These are phyloP conservation scores for Nemapogon koenigi DNA, from an alignment of 2,888 invertebrate species.

Conservation along the genomic window DNA sequence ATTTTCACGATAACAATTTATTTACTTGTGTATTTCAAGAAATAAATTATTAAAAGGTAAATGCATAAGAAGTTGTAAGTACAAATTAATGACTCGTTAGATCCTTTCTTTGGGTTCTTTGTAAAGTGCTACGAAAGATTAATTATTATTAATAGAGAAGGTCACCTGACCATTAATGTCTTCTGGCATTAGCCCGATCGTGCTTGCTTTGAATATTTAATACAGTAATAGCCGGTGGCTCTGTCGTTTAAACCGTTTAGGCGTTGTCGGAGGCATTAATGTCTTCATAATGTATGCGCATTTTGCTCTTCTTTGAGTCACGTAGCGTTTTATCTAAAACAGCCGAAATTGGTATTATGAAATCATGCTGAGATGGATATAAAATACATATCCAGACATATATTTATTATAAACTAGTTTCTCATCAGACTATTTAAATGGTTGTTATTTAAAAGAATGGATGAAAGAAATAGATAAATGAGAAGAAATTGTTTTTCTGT, in stretches of 20 bases:
- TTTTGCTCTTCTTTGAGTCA: constrained; percentile 8
- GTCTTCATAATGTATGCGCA: constrained; percentile 16
- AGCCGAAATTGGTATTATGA: too few species aligned
- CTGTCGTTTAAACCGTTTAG: constrained; percentile 8
- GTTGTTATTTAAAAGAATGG: too few species aligned
- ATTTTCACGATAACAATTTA: too few species aligned
- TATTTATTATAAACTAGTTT: too few species aligned
- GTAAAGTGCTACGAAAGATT: constrained; percentile 22
- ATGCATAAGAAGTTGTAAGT: too few species aligned
- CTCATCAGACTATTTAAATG: too few species aligned
- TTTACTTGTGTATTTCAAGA: not conserved
- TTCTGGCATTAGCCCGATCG: constrained; percentile 31
- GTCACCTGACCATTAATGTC: constrained; percentile 35
- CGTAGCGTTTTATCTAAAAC: not conserved
- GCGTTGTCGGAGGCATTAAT: constrained; percentile 18
- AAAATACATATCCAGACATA: too few species aligned
- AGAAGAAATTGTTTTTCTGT: too few species aligned
- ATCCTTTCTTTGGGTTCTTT: not conserved
- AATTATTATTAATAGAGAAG: constrained; percentile 38
- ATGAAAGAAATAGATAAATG: too few species aligned
- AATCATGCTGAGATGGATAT: too few species aligned
- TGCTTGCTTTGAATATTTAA: constrained; percentile 12
- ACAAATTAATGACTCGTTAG: not conserved
- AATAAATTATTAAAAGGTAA: too few species aligned
- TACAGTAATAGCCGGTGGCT: constrained; percentile 8